Evolutionary conservation across 2,888 invertebrate genomes (phyloP).

Genomic region (Tyria jacobaeae): DNA sequence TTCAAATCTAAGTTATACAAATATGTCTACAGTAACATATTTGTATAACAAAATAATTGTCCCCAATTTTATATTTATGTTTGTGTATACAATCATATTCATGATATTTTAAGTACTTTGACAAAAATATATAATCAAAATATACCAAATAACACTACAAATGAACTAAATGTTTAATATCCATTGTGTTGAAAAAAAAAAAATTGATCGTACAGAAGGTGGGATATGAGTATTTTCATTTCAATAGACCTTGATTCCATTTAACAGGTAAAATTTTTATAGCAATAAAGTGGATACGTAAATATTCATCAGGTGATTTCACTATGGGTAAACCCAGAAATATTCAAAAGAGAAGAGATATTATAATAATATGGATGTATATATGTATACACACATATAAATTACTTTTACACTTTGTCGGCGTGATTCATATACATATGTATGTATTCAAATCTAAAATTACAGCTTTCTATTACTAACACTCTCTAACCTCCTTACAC

Average conservation of each 20-base stretch:
- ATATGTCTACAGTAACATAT: too few species aligned
- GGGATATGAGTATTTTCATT: constrained; percentile 41
- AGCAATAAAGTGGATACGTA: constrained; percentile 28
- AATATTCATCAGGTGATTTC: constrained; percentile 24
- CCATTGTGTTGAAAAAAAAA: constrained; percentile 36
- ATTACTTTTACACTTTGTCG: too few species aligned
- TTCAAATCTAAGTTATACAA: too few species aligned
- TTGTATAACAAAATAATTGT: too few species aligned
- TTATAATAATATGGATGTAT: too few species aligned
- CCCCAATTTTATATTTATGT: too few species aligned
- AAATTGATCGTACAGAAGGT: constrained; percentile 38
- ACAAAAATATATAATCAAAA: constrained; percentile 17
- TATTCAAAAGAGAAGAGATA: constrained; percentile 8
- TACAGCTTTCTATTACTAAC: too few species aligned
- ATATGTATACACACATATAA: too few species aligned
- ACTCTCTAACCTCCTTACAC: too few species aligned
- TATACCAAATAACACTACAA: constrained; percentile 31
- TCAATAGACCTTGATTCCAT: constrained; percentile 35
- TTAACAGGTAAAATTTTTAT: constrained; percentile 29
- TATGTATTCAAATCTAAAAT: too few species aligned
- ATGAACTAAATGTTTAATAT: constrained; percentile 37
- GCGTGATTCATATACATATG: too few species aligned
- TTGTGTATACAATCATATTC: too few species aligned
- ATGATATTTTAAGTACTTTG: not conserved
- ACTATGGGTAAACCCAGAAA: constrained; percentile 10